A percentile compares a stretch with the other conserved stretches of the same genome.
Evolutionary conservation across 2,113 vertebrate genomes (phyloP).

Genomic region (Clinocottus analis): DNA sequence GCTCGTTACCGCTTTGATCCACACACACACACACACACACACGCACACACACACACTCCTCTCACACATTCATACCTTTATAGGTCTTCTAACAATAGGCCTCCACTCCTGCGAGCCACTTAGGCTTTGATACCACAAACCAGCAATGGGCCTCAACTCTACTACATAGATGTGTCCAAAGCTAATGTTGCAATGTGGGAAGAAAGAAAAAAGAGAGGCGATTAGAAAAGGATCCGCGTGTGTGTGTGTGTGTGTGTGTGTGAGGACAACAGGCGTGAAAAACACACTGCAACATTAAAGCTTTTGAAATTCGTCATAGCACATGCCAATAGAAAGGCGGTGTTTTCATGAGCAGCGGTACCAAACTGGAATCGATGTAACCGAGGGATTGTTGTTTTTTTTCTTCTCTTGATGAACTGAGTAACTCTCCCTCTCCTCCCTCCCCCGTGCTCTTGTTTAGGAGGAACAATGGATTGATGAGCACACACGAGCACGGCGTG

Average conservation of each 20-base stretch:
- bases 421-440: not conserved
- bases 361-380: slow-evolving; percentile 47
- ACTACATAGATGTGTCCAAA: not conserved
- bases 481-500: too few species aligned
- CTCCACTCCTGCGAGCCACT: slow-evolving; percentile 53
- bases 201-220: not conserved
- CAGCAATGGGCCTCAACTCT: slow-evolving; percentile 27
- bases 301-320: slow-evolving; percentile 33
- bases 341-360: slow-evolving; percentile 31
- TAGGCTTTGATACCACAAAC: slow-evolving; percentile 57
- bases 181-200: slow-evolving; percentile 3
- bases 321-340: slow-evolving; percentile 28
- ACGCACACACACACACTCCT: slow-evolving; percentile 70
- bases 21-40: slow-evolving; percentile 77
- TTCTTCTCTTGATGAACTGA: slow-evolving; percentile 24
- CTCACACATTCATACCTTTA: slow-evolving; percentile 65
- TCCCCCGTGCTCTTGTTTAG: slow-evolving; percentile 3
- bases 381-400: slow-evolving; percentile 13
- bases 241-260: too few species aligned
- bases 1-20: slow-evolving; percentile 77
- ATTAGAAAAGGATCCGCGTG: slow-evolving; percentile 24
- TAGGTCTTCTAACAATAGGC: slow-evolving; percentile 73
- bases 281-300: slow-evolving; percentile 27
- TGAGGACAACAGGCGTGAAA: slow-evolving; percentile 5
- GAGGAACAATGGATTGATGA: slow-evolving; percentile 10